phyloP scores from a whole-genome alignment of 1,140 invertebrate genomes.

The Chionoecetes opilio region DNA sequence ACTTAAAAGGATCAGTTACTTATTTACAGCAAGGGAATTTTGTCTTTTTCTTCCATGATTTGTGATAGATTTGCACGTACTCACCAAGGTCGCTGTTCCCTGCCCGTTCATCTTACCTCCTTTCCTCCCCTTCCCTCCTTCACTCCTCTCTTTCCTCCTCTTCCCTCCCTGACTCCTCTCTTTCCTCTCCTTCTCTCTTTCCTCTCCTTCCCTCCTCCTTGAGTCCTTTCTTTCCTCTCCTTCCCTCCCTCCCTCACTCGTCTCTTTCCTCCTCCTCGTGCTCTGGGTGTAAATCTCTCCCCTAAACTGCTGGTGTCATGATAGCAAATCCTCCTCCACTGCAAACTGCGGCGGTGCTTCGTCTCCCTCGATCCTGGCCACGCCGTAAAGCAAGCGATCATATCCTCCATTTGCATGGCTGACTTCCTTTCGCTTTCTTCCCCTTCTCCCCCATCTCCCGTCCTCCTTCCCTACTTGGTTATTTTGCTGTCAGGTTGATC shows the following conservation, averaged over 20 bases:
- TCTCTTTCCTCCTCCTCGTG: neutral
- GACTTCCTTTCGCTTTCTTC: neutral
- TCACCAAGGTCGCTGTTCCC: too few species aligned
- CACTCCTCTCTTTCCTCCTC: neutral
- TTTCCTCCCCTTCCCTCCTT: neutral
- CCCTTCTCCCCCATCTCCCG: neutral
- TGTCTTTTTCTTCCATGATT: too few species aligned
- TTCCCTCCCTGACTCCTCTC: neutral
- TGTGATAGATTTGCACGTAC: too few species aligned
- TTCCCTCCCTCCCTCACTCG: neutral
- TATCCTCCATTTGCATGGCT: slow-evolving; percentile 1
- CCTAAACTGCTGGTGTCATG: neutral
- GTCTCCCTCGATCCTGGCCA: neutral
- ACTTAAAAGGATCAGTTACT: too few species aligned
- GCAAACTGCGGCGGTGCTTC: neutral
- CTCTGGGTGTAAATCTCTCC: neutral
- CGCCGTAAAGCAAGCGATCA: slow-evolving; percentile 2
- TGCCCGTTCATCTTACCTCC: too few species aligned
- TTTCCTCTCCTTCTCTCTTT: neutral
- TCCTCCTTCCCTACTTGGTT: neutral
- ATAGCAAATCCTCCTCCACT: neutral
- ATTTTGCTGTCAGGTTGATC: neutral
- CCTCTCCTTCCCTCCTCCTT: neutral
- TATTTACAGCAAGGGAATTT: too few species aligned
- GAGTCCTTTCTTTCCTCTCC: too few species aligned